phyloP scores from a whole-genome alignment of 2,888 invertebrate species.

The Pseudococcus longispinus region DNA sequence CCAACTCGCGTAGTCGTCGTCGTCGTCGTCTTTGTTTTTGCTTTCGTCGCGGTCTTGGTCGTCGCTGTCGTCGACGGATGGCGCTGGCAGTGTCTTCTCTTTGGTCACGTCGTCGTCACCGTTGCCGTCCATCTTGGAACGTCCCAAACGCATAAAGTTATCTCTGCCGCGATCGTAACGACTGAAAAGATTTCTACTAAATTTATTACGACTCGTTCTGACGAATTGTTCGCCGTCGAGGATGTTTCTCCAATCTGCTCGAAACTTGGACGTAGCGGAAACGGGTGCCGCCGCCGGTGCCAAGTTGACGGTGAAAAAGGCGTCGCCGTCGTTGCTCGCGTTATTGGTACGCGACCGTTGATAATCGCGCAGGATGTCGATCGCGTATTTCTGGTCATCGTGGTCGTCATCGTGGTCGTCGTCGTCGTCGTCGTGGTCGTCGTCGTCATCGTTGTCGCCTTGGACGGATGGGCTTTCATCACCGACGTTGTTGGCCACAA shows the following conservation, averaged over 20 bases:
- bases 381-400: not conserved
- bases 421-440: not conserved
- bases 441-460: not conserved
- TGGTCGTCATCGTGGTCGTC: not conserved
- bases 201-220: slow-evolving; percentile 63
- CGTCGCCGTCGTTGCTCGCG: not conserved
- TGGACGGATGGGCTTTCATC: not conserved
- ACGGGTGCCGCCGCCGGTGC: not conserved
- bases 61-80: not conserved
- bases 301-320: too few species aligned
- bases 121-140: not conserved
- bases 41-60: not conserved
- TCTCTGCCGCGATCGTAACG: slow-evolving; percentile 45
- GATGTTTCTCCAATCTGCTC: too few species aligned
- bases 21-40: not conserved
- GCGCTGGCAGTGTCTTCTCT: not conserved
- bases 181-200: not conserved
- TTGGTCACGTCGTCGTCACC: not conserved
- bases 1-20: not conserved
- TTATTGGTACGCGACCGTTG: not conserved
- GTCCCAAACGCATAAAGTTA: slow-evolving; percentile 48
- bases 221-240: slow-evolving; percentile 63
- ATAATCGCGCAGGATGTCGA: not conserved
- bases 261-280: not conserved
- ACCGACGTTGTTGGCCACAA: not conserved